Conservation (phyloP, 2,113 vertebrate species). For the Piprites chloris region DNA sequence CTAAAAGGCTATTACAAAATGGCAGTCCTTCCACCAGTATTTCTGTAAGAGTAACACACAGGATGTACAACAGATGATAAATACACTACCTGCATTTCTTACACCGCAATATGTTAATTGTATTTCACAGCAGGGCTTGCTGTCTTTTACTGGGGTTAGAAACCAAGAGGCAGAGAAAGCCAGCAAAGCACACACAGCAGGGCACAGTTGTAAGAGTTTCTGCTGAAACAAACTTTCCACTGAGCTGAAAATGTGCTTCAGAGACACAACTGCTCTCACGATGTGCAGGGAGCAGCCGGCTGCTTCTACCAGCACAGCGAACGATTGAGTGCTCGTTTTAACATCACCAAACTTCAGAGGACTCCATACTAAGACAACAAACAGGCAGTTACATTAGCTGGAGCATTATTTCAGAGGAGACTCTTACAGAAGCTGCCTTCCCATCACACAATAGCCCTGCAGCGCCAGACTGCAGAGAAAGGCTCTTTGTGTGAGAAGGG, state of each 20-base stretch:
- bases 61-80: rapidly evolving
- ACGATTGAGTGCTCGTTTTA: neutral
- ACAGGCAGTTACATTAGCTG: neutral
- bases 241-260: neutral
- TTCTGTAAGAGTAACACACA: neutral
- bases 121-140: neutral
- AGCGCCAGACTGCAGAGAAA: neutral
- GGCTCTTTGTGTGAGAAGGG: neutral
- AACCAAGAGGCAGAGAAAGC: neutral
- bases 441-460: neutral
- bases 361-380: neutral
- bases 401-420: neutral
- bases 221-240: slow-evolving; percentile 20
- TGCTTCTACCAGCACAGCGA: neutral
- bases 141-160: rapidly evolving
- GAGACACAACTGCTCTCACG: rapidly evolving
- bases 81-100: rapidly evolving
- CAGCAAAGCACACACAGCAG: neutral
- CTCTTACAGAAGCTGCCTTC: neutral
- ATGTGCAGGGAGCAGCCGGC: neutral
- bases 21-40: neutral
- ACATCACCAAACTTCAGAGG: neutral
- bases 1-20: neutral
- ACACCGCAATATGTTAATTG: neutral
- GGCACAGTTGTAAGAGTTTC: neutral